A percentile compares a stretch with the other conserved stretches of the same genome.
These are phyloP conservation scores for Synergus gifuensis DNA, from an alignment of 2,888 invertebrate genomes.

Conservation along the genomic window DNA sequence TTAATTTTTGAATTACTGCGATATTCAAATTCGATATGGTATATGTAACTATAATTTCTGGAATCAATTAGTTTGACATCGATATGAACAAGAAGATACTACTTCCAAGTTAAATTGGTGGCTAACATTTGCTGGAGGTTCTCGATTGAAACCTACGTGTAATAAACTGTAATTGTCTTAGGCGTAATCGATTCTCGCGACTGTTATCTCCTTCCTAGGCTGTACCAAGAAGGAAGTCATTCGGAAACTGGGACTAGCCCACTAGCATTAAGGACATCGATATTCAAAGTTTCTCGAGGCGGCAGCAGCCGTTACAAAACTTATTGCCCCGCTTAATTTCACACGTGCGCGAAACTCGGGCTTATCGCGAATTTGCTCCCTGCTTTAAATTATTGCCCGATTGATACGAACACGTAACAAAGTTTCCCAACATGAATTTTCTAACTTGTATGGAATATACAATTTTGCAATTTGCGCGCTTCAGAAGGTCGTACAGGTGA, in stretches of 20 bases:
- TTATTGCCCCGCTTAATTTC: slow-evolving; percentile 36
- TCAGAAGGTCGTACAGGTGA: neutral
- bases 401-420: neutral
- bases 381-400: neutral
- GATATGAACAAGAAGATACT: neutral
- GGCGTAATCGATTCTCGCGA: neutral
- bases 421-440: neutral
- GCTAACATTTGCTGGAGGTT: neutral
- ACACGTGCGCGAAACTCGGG: slow-evolving; percentile 30
- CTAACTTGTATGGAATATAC: neutral
- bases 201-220: neutral
- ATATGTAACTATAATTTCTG: too few relatives aligned
- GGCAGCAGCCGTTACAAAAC: slow-evolving; percentile 38
- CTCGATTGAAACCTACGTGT: slow-evolving; percentile 20
- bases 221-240: slow-evolving; percentile 27
- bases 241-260: slow-evolving; percentile 24
- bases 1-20: too few relatives aligned
- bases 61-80: too few relatives aligned
- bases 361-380: slow-evolving; percentile 30
- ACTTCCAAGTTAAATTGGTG: neutral
- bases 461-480: neutral
- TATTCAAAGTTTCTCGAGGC: slow-evolving; percentile 37
- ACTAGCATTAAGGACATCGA: slow-evolving; percentile 36
- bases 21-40: too few relatives aligned
- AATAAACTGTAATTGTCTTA: slow-evolving; percentile 22